Evolutionary conservation across 1,140 invertebrate species (phyloP), one percentile per base, ranked within the genome.

Genomic region (Sycophaga agraensis): DNA sequence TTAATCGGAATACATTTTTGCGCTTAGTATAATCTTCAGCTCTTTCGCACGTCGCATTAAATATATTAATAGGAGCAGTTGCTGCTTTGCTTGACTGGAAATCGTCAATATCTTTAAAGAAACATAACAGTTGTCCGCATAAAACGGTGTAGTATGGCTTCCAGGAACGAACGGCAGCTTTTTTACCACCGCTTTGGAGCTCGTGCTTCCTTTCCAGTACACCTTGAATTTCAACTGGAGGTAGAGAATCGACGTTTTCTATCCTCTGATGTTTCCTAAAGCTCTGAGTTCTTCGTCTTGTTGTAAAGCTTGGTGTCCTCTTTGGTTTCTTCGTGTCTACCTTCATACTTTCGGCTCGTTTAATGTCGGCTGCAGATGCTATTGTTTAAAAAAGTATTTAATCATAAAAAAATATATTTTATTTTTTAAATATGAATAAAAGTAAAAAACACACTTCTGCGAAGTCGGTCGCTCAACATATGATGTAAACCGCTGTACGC

Each of bases 21-120:
- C 93, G 90, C 77, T 98, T 98, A 0, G 91, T 95, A 75, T 98
- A 99, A 79, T 98, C 94, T 43, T 89, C 87, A 1, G 96, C 95
- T 37, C 90, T 87, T 63, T 88, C 86, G 80, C 93, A 96, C 42
- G 84, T 84, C 2, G 92, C 91, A 65, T 94, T 91, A 63, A 93
- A 88, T 50, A 99, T 91, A 49, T 90, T 93, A 5, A 98, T 87
- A 0, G 96, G 96, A 0, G 96, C 90, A 3, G 90, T 89, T 0
- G 92, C 89, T 0, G 93, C 92, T 81, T 97, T 96, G 68, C 90
- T 88, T 58, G 88, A 86, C 42, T 86, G 82, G 79, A 97, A 98
- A 83, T 96, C 94, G 63, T 91, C 88, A 70, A 92, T 89, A 74
- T 97, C 96, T 74, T 96, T 94, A 83, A 98, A 99, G 89, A 99